Evolutionary conservation across 2,113 vertebrate species (phyloP), one percentile per base, ranked within the genome.

Genomic region (Otus sunia): DNA sequence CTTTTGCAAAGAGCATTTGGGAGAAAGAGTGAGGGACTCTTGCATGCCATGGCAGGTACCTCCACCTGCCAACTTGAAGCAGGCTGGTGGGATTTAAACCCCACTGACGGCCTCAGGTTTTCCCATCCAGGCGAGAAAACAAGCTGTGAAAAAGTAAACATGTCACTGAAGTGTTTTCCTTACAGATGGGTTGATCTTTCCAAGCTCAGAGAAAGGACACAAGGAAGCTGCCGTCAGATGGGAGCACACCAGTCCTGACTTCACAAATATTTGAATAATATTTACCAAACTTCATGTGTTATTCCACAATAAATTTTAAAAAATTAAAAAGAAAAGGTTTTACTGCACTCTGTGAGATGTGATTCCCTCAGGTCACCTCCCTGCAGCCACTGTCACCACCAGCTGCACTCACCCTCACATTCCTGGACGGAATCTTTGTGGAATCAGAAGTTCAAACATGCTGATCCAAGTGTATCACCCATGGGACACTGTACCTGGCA

Each of bases 141-240:
- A 96, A 91, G 73, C 94, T 72, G 88, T 91, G 96, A 78, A 92
- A 79, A 86, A 67, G 86, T 79, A 89, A 96, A 94, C 83, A 94
- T 76, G 82, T 90, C 93, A 96, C 67, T 81, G 86, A 94, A 86
- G 94, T 77, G 74, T 96, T 97, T 96, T 88, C 64, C 66, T 85
- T 88, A 75, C 67, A 55, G 43, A 87, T 50, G 76, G 39, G 79
- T 69, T 90, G 86, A n/a, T 95, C 75, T 90, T 87, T 89, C 67
- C 0, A 0, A 90, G 71, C 94, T 92, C 49, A 60, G 58, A 43
- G 93, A 79, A 22, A 66, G 72, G 59, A 68, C 63, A 52, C 50
- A 49, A 85, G 88, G 89, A 96, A 95, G 55, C 59, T 86, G 87
- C 87, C 53, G 55, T 87, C 84, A 93, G 55, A 67, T 2, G 0